Evolutionary conservation across 2,797 vertebrate genomes (phyloP).

Genomic region (Rallus crepitans): DNA sequence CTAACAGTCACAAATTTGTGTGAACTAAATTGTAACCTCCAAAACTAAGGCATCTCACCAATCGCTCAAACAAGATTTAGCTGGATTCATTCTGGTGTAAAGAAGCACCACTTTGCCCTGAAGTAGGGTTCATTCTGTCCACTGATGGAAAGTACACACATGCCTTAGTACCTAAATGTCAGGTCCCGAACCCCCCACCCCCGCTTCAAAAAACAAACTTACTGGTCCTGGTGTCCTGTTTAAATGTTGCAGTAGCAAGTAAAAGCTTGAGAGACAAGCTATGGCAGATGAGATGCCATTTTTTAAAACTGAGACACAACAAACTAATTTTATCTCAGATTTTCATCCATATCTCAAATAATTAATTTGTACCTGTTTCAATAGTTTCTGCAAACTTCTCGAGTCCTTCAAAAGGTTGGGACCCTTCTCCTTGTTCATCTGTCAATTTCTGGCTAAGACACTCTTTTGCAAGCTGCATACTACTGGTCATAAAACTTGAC

Average conservation of each 20-base stretch:
- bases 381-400: constrained; percentile 99
- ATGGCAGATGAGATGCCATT: not conserved
- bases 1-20: not conserved
- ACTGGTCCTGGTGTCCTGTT: not conserved
- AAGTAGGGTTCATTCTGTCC: not conserved
- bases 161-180: not conserved
- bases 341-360: not conserved
- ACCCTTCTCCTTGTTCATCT: constrained; percentile 94
- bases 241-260: not conserved
- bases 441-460: constrained; percentile 96
- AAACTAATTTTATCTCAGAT: not conserved
- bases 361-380: constrained; percentile 88
- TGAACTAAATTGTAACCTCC: not conserved
- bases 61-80: not conserved
- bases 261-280: not conserved
- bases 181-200: no score
- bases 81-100: not conserved
- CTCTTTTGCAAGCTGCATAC: constrained; percentile 97
- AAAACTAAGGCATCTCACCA: not conserved
- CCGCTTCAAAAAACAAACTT: not conserved
- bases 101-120: not conserved
- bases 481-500: constrained; percentile 99
- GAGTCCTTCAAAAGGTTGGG: constrained; percentile 96
- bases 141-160: not conserved
- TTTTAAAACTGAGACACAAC: not conserved